phyloP scores from a whole-genome alignment of 92 coral and sea anemone genomes.

The Epizoanthus fatuus region DNA sequence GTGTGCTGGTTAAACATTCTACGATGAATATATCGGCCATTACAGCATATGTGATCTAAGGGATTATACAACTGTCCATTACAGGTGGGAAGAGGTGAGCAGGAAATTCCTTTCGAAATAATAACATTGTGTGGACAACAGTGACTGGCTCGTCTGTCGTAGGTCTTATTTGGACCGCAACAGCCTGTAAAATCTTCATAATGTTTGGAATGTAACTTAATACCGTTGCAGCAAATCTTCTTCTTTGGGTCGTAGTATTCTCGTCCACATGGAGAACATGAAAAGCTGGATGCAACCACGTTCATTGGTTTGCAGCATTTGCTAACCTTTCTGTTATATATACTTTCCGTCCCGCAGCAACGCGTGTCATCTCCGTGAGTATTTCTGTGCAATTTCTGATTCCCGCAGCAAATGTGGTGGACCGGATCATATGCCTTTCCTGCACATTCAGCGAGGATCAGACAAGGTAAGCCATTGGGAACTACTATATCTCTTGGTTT shows the following conservation, averaged over 20 bases:
- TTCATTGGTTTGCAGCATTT: background rate
- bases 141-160: background rate
- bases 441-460: background rate
- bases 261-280: conserved; percentile 3
- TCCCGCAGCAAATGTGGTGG: background rate
- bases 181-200: background rate
- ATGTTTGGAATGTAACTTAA: background rate
- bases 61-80: conserved; percentile 21
- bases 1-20: conserved; percentile 21
- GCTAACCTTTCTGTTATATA: background rate
- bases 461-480: conserved; percentile 4
- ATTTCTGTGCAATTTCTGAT: background rate
- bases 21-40: conserved; percentile 5
- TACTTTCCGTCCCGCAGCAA: background rate
- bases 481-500: background rate
- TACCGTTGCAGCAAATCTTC: background rate
- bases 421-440: conserved; percentile 5
- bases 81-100: background rate
- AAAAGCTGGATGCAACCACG: background rate
- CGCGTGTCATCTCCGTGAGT: background rate
- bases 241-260: background rate
- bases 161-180: conserved; percentile 9
- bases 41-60: conserved; percentile 4
- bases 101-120: background rate
- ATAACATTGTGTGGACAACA: background rate